phyloP scores from a whole-genome alignment of 2,113 vertebrate genomes.

The Corythornis madagascariensis region DNA sequence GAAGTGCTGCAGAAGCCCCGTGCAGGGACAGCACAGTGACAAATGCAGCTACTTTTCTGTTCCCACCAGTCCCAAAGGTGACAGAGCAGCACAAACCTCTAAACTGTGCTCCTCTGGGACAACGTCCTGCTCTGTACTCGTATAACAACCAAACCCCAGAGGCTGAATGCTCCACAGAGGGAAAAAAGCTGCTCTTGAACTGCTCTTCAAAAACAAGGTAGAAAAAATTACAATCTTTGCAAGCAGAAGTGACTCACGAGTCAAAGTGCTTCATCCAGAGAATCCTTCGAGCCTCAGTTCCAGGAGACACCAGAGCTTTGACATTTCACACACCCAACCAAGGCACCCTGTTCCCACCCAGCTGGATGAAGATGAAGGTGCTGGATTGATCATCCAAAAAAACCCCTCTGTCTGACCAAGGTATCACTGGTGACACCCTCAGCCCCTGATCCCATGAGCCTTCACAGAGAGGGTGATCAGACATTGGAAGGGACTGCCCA shows the following conservation, averaged over 20 bases:
- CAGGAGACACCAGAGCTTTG: neutral
- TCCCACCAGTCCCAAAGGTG: neutral
- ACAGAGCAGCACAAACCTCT: accelerated
- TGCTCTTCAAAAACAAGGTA: no score
- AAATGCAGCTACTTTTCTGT: no score
- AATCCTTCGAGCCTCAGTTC: neutral
- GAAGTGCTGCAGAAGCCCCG: neutral
- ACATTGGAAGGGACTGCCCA: no score
- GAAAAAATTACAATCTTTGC: neutral
- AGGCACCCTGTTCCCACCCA: neutral
- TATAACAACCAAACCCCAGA: accelerated
- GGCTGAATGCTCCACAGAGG: neutral
- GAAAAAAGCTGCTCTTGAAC: neutral
- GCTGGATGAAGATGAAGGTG: neutral
- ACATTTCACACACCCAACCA: neutral
- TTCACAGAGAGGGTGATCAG: no score
- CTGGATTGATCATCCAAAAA: neutral
- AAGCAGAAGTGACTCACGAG: neutral
- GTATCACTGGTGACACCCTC: neutral
- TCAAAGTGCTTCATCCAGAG: neutral
- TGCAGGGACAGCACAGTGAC: accelerated
- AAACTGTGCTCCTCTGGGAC: neutral
- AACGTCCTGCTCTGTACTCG: neutral
- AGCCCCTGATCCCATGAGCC: accelerated
- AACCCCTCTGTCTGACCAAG: neutral